phyloP scores from a whole-genome alignment of 2,797 vertebrate species.

The Sciaenops ocellatus region DNA sequence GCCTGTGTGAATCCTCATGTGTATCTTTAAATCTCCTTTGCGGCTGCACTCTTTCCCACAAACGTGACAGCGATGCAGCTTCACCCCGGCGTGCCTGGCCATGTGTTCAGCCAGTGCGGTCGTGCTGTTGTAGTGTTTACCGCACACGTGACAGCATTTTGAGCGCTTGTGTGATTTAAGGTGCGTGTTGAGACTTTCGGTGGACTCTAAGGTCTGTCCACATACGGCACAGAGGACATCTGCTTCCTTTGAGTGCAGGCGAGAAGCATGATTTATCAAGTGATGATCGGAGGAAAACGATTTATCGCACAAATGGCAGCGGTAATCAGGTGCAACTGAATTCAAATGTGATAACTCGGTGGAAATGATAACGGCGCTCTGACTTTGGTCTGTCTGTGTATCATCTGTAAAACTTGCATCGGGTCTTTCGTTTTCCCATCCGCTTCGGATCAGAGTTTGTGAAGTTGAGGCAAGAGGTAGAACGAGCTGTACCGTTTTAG shows the following conservation, averaged over 20 bases:
- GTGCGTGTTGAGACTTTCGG: conserved; percentile 46
- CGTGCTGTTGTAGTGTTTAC: conserved; percentile 58
- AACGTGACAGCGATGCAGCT: conserved; percentile 72
- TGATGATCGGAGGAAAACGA: conserved; percentile 56
- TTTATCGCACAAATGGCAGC: conserved; percentile 62
- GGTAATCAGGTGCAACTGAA: neutral
- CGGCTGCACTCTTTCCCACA: conserved; percentile 77
- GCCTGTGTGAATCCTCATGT: conserved; percentile 78
- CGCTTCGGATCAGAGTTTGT: conserved; percentile 13
- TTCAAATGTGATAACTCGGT: conserved; percentile 16
- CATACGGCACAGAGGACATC: conserved; percentile 65
- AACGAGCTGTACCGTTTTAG: neutral
- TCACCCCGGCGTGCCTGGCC: conserved; percentile 68
- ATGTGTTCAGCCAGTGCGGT: conserved; percentile 66
- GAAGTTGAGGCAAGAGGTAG: conserved; percentile 14
- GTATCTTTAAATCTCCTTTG: conserved; percentile 77
- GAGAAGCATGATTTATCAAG: conserved; percentile 66
- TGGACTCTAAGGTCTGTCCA: conserved; percentile 49
- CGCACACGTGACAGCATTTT: conserved; percentile 66
- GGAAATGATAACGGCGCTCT: neutral
- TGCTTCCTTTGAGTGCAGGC: conserved; percentile 38
- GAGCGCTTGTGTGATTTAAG: conserved; percentile 60
- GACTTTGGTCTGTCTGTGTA: conserved; percentile 22
- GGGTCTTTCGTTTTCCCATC: conserved; percentile 5
- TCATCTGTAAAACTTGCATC: conserved; percentile 18